Conservation (phyloP, 2,113 vertebrate genomes). For the Pyrgilauda ruficollis region DNA sequence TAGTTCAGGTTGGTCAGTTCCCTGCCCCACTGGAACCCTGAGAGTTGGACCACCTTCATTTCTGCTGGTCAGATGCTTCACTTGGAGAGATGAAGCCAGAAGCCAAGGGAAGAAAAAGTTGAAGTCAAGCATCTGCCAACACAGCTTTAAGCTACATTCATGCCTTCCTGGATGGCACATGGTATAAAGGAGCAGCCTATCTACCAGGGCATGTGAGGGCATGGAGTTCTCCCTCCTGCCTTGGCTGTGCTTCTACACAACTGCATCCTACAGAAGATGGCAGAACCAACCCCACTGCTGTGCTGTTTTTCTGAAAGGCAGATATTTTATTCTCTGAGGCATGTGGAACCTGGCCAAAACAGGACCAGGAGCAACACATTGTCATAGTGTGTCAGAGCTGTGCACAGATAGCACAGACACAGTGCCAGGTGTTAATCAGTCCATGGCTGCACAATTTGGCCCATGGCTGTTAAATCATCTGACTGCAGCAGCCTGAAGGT, state of each 20-base stretch:
- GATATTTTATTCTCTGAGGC: neutral
- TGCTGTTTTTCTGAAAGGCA: neutral
- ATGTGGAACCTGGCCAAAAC: neutral
- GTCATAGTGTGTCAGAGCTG: neutral
- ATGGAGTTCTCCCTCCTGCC: neutral
- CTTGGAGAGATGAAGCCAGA: neutral
- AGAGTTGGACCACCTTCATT: neutral
- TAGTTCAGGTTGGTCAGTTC: neutral
- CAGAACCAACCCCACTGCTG: neutral
- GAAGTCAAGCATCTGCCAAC: neutral
- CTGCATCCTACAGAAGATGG: neutral
- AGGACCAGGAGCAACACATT: neutral
- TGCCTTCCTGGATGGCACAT: neutral
- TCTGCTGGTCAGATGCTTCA: neutral
- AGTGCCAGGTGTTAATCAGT: neutral
- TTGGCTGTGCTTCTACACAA: neutral
- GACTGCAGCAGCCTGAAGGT: neutral
- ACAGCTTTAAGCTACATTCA: neutral
- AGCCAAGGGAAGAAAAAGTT: neutral
- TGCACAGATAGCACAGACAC: neutral
- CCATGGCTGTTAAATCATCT: neutral
- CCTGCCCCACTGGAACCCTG: neutral
- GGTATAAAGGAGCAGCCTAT: neutral
- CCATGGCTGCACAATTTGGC: neutral
- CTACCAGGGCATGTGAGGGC: neutral